Conservation (phyloP, 1,140 invertebrate genomes). For the Aleiodes sp. region DNA sequence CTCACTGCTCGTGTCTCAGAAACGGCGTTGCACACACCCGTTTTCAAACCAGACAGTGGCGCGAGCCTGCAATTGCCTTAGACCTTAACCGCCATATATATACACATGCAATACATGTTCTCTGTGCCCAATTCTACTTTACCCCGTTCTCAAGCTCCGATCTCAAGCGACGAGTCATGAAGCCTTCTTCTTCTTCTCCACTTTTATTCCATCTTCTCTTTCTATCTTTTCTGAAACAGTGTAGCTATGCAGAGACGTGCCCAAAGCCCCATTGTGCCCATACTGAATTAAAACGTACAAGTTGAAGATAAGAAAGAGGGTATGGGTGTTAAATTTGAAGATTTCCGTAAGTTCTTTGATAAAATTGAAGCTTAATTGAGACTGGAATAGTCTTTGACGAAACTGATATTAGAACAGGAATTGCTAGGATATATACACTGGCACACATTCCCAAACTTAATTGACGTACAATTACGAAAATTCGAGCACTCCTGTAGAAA, state of each 20-base stretch:
- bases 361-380: background rate
- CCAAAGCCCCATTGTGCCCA: conserved; percentile 24
- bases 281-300: conserved; percentile 14
- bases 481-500: too few species aligned
- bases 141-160: conserved; percentile 37
- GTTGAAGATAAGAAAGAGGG: background rate
- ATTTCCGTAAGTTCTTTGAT: background rate
- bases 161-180: conserved; percentile 24
- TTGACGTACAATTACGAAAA: too few species aligned
- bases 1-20: conserved; percentile 24
- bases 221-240: conserved; percentile 5
- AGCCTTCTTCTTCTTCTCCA: conserved; percentile 11
- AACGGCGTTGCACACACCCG: conserved; percentile 48
- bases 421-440: too few species aligned
- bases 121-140: conserved; percentile 56
- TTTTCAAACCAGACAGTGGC: conserved; percentile 19
- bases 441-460: too few species aligned
- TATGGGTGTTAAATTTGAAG: background rate
- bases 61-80: conserved; percentile 52
- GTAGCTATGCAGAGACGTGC: conserved; percentile 15
- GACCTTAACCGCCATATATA: conserved; percentile 50
- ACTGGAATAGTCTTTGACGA: too few species aligned
- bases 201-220: conserved; percentile 11
- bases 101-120: conserved; percentile 24
- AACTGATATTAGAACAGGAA: too few species aligned